Evolutionary conservation across 2,113 vertebrate species (phyloP).

Genomic region (Tringa solitaria): DNA sequence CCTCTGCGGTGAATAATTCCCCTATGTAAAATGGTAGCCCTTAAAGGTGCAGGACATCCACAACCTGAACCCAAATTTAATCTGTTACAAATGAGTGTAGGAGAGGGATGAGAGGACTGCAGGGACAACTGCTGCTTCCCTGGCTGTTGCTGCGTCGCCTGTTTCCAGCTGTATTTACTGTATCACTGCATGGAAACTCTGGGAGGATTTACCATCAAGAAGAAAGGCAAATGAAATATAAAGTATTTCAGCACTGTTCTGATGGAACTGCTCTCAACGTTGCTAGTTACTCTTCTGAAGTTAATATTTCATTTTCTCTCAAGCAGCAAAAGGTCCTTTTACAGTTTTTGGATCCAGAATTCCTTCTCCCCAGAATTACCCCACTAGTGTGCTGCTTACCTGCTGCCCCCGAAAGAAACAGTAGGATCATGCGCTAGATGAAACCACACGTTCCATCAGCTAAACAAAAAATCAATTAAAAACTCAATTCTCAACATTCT

Average conservation of each 20-base stretch:
- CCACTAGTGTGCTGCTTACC: not conserved
- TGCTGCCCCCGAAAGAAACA: not conserved
- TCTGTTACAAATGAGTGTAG: not conserved
- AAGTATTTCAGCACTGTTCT: not conserved
- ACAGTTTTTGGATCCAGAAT: not conserved
- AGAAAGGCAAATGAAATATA: not conserved
- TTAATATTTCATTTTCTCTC: not conserved
- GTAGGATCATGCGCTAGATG: not conserved
- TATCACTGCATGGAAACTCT: not conserved
- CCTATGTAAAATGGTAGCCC: not conserved
- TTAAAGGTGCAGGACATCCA: not conserved
- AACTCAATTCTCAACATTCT: not conserved
- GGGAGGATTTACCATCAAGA: not conserved
- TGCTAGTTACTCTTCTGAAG: not conserved
- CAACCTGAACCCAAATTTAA: not conserved
- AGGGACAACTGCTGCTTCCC: not conserved
- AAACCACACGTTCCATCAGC: not conserved
- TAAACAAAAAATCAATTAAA: not conserved
- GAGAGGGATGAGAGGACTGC: not conserved
- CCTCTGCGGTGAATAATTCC: not conserved
- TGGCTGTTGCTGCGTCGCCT: rapidly evolving
- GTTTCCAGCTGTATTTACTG: not conserved
- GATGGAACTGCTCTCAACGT: not conserved
- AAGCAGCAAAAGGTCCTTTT: not conserved
- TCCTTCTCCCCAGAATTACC: not conserved